These are phyloP conservation scores for Globodera ellingtonae DNA, from an alignment of 1,140 invertebrate genomes.

Conservation along the genomic window DNA sequence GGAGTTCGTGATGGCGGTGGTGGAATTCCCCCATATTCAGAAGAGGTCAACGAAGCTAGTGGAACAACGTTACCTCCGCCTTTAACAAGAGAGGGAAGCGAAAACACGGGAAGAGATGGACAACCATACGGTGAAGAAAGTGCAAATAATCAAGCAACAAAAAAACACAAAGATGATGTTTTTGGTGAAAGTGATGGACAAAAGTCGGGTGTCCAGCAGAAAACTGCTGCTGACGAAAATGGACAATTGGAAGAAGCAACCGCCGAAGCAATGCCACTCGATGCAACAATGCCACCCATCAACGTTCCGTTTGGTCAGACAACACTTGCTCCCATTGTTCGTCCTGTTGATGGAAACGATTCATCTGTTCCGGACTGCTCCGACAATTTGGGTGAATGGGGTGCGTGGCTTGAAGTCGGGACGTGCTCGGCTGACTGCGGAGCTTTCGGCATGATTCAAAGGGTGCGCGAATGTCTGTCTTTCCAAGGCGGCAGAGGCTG, in stretches of 20 bases:
- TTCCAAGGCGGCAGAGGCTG: constrained; percentile 48
- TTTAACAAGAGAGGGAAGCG: neutral
- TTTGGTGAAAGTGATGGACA: neutral
- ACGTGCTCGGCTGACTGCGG: constrained; percentile 46
- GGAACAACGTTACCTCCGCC: neutral
- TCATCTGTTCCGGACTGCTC: constrained; percentile 13
- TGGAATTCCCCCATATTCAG: no score
- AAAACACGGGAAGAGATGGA: neutral
- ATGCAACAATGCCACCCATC: neutral
- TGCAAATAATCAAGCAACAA: neutral
- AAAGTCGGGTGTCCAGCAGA: neutral
- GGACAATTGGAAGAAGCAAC: constrained; percentile 21
- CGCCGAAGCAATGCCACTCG: neutral
- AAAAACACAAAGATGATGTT: neutral
- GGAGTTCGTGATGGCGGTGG: no score
- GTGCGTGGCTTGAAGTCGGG: constrained; percentile 37
- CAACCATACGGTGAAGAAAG: neutral
- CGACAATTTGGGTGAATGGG: constrained; percentile 35
- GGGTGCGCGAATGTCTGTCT: constrained; percentile 46
- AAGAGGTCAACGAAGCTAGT: neutral
- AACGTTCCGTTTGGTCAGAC: neutral
- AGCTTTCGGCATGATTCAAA: constrained; percentile 47
- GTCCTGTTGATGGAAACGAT: neutral
- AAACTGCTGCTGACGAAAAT: neutral
- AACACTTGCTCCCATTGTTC: no score